Conservation (phyloP, 1,140 invertebrate genomes). For the Drosophila guanche region DNA sequence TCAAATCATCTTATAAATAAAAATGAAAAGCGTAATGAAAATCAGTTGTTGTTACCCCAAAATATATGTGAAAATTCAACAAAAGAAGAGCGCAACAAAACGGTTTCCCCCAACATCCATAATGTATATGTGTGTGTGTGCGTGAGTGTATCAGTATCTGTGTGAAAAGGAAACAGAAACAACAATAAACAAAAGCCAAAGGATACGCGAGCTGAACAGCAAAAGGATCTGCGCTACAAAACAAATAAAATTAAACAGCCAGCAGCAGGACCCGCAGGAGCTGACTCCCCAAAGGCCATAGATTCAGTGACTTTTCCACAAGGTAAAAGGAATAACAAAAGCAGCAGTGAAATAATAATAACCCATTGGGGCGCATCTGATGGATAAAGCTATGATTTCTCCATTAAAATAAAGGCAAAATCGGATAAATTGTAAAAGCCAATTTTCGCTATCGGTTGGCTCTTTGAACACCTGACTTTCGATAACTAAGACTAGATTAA, state of each 20-base stretch:
- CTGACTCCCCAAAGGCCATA: slow-evolving; percentile 5
- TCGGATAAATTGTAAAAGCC: neutral
- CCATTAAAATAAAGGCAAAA: neutral
- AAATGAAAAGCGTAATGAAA: slow-evolving; percentile 39
- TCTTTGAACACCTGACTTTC: too few relatives aligned
- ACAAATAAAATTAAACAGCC: slow-evolving; percentile 40
- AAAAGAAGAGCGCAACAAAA: slow-evolving; percentile 31
- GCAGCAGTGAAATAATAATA: slow-evolving; percentile 16
- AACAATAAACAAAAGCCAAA: slow-evolving; percentile 18
- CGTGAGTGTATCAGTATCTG: slow-evolving; percentile 32
- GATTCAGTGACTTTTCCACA: slow-evolving; percentile 29
- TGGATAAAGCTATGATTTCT: slow-evolving; percentile 20
- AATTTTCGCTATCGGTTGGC: too few relatives aligned
- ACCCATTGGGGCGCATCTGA: neutral
- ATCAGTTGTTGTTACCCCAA: slow-evolving; percentile 34
- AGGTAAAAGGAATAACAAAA: slow-evolving; percentile 60
- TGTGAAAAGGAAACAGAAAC: slow-evolving; percentile 34
- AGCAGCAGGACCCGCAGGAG: slow-evolving; percentile 19
- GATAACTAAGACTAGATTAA: too few relatives aligned
- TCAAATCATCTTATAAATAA: neutral
- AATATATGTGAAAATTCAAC: slow-evolving; percentile 39
- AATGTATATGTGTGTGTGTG: slow-evolving; percentile 31
- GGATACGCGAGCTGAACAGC: slow-evolving; percentile 48
- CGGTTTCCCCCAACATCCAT: slow-evolving; percentile 24
- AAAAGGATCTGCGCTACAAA: slow-evolving; percentile 48